Evolutionary conservation across 2,888 invertebrate species (phyloP).

Genomic region (Drosophila multiciliata): DNA sequence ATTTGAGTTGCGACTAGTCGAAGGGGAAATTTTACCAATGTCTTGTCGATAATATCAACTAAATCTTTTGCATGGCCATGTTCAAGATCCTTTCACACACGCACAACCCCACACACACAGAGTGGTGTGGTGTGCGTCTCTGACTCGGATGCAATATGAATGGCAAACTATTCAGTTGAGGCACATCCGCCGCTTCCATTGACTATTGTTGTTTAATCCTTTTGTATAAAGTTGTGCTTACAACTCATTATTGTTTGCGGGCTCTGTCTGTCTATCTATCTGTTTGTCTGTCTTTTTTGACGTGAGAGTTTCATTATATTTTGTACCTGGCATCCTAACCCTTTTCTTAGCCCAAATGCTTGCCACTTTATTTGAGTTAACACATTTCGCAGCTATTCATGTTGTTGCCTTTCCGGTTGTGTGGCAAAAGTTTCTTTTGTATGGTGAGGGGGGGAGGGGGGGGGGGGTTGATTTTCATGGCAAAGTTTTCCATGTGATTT

Average conservation of each 20-base stretch:
- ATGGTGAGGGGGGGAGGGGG: not conserved
- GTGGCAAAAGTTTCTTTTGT: constrained; percentile 43
- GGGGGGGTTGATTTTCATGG: constrained; percentile 12
- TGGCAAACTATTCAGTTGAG: constrained; percentile 60
- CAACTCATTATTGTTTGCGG: constrained; percentile 75
- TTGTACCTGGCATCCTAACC: constrained; percentile 5
- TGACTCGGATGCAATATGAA: constrained; percentile 14
- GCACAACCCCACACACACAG: constrained; percentile 1
- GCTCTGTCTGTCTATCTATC: constrained; percentile 1
- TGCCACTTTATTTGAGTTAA: constrained; percentile 46
- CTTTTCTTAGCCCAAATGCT: constrained; percentile 7
- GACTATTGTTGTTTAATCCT: constrained; percentile 78
- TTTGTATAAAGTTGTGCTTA: constrained; percentile 76
- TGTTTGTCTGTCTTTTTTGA: constrained; percentile 10
- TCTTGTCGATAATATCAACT: constrained; percentile 70
- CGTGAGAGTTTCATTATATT: constrained; percentile 4
- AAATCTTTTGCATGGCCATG: constrained; percentile 65
- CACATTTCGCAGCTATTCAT: constrained; percentile 52
- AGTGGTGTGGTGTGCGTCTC: not conserved
- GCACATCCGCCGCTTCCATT: constrained; percentile 39
- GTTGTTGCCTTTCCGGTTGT: constrained; percentile 51
- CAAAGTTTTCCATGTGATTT: constrained; percentile 57
- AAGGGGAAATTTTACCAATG: constrained; percentile 5
- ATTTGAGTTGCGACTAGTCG: not conserved
- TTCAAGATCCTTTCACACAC: constrained; percentile 28